phyloP scores from a whole-genome alignment of 2,888 invertebrate genomes.

The Achlya flavicornis region DNA sequence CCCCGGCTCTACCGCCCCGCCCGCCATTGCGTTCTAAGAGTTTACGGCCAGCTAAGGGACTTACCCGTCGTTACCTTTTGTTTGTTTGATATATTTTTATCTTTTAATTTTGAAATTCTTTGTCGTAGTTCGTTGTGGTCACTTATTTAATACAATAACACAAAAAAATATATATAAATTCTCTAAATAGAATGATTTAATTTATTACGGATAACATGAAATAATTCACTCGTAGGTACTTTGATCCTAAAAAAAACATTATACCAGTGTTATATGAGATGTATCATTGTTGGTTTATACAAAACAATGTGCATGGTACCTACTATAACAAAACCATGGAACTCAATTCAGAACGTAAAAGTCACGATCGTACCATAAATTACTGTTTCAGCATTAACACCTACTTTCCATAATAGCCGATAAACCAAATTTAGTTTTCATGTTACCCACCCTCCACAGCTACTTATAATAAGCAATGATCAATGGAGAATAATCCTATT shows the following conservation, averaged over 20 bases:
- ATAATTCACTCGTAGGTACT: too few relatives aligned
- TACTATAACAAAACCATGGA: constrained; percentile 46
- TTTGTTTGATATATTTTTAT: constrained; percentile 69
- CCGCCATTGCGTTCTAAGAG: constrained; percentile 58
- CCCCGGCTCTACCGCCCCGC: constrained; percentile 26
- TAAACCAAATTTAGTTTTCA: constrained; percentile 84
- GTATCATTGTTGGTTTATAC: neutral
- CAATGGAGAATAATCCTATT: constrained; percentile 84
- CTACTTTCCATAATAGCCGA: constrained; percentile 84
- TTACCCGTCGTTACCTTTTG: constrained; percentile 74
- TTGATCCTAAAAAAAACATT: too few relatives aligned
- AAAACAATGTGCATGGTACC: neutral
- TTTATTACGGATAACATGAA: too few relatives aligned
- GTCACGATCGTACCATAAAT: constrained; percentile 80
- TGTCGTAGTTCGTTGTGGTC: neutral
- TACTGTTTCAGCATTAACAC: constrained; percentile 79
- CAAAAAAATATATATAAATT: neutral
- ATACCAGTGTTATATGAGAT: neutral
- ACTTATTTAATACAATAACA: neutral
- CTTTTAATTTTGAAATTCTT: constrained; percentile 34
- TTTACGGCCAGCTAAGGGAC: constrained; percentile 75
- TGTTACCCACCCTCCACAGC: constrained; percentile 79
- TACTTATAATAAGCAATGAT: constrained; percentile 83
- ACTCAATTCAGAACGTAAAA: constrained; percentile 62
- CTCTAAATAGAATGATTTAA: too few relatives aligned